Conservation (phyloP, 1,140 invertebrate genomes). For the Nautilus pompilius region DNA sequence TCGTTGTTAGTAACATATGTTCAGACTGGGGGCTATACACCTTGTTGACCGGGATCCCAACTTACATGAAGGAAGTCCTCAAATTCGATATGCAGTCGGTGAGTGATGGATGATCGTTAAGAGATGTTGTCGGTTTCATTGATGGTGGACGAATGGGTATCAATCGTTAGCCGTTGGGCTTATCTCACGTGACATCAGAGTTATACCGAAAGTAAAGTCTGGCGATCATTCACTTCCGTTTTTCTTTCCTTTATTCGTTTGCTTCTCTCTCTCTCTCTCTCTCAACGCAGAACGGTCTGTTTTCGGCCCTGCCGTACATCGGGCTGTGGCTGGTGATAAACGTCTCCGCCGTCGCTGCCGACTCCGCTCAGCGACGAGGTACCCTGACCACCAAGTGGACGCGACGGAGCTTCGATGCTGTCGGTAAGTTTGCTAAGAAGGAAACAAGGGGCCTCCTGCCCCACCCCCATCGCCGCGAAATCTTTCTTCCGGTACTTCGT, state of each 20-base stretch:
- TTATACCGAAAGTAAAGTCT: no score
- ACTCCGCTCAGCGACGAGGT: conserved; percentile 31
- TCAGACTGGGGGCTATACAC: conserved; percentile 98
- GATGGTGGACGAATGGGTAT: no score
- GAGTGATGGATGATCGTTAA: conserved; percentile 26
- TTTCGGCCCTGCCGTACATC: conserved; percentile 54
- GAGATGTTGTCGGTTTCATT: no score
- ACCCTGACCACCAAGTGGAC: conserved; percentile 34
- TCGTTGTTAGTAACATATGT: conserved; percentile 98
- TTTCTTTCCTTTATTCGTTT: neutral
- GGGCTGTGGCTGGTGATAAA: conserved; percentile 50
- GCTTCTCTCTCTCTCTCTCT: neutral
- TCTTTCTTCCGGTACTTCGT: no score
- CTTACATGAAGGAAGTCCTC: conserved; percentile 55
- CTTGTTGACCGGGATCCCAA: conserved; percentile 54
- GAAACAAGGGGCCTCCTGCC: no score
- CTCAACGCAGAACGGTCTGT: conserved; percentile 48
- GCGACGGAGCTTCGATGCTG: conserved; percentile 45
- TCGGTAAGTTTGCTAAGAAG: conserved; percentile 43
- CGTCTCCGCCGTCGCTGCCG: conserved; percentile 44
- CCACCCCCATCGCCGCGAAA: no score
- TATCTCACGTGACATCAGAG: no score
- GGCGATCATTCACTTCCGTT: neutral
- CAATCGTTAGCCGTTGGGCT: no score
- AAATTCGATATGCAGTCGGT: conserved; percentile 52